Conservation (phyloP, 64 coral and sea anemone species). For the Cladopsammia gracilis region DNA sequence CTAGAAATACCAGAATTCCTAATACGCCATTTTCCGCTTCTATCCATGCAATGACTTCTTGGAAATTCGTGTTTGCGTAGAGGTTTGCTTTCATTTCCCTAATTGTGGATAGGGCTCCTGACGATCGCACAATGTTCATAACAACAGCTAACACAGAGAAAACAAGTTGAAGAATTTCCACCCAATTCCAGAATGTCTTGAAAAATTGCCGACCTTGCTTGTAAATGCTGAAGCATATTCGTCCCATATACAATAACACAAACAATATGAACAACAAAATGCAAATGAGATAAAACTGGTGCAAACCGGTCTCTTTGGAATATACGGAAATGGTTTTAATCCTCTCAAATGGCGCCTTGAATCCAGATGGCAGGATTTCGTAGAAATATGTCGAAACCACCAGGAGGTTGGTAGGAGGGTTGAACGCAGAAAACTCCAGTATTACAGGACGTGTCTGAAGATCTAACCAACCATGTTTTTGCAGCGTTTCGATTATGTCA, state of each 20-base stretch:
- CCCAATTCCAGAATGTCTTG: neutral
- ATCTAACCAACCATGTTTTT: slow-evolving; percentile 35
- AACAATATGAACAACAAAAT: slow-evolving; percentile 1
- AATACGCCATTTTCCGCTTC: neutral
- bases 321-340: slow-evolving; percentile 30
- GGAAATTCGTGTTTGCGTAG: slow-evolving; percentile 7
- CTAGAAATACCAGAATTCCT: slow-evolving; percentile 28
- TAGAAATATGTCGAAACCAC: slow-evolving; percentile 30
- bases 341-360: slow-evolving; percentile 19
- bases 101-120: neutral
- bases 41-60: neutral
- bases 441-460: slow-evolving; percentile 15
- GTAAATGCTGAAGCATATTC: neutral
- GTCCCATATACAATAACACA: too few species aligned
- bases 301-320: neutral
- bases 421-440: slow-evolving; percentile 32
- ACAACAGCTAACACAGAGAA: neutral
- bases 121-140: neutral
- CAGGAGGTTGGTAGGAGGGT: slow-evolving; percentile 22
- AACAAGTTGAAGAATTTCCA: neutral
- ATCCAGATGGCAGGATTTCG: neutral
- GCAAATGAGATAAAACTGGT: neutral
- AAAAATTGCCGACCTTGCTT: slow-evolving; percentile 2
- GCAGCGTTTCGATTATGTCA: slow-evolving; percentile 16
- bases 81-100: slow-evolving; percentile 8